A percentile compares a stretch with the other conserved stretches of the same genome.
Conservation (phyloP, 2,113 vertebrate species). For the Percina caprodes region DNA sequence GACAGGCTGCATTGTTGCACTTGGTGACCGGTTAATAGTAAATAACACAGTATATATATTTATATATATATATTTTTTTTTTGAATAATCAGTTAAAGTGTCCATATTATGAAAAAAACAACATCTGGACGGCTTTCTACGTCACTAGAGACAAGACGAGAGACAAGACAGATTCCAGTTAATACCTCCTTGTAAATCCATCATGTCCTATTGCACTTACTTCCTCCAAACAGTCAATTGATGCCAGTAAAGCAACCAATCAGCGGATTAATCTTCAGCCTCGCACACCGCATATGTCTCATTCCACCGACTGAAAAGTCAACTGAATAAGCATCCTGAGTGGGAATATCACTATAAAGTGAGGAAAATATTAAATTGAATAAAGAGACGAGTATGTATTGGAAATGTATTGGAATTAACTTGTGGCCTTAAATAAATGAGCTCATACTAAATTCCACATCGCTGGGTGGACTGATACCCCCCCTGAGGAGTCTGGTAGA, state of each 20-base stretch:
- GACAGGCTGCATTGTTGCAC: no score
- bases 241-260: background rate
- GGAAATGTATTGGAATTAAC: background rate
- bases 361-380: background rate
- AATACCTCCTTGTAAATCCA: background rate
- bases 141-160: no score
- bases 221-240: background rate
- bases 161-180: background rate
- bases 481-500: slow-evolving; percentile 24
- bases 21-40: no score
- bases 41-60: no score
- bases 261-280: background rate
- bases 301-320: slow-evolving; percentile 1
- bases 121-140: no score
- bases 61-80: no score
- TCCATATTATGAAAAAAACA: no score
- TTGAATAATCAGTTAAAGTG: background rate
- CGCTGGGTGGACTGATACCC: slow-evolving; percentile 4
- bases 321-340: background rate
- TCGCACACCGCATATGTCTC: background rate
- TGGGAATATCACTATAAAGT: background rate
- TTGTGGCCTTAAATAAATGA: slow-evolving; percentile 38
- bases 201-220: background rate
- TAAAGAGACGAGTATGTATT: background rate
- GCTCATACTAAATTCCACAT: slow-evolving; percentile 6